Percentiles rank a stretch among this genome's conserved stretches.
These are phyloP conservation scores for Eupleurogrammus muticus DNA, from an alignment of 2,797 vertebrate genomes.

Conservation along the genomic window DNA sequence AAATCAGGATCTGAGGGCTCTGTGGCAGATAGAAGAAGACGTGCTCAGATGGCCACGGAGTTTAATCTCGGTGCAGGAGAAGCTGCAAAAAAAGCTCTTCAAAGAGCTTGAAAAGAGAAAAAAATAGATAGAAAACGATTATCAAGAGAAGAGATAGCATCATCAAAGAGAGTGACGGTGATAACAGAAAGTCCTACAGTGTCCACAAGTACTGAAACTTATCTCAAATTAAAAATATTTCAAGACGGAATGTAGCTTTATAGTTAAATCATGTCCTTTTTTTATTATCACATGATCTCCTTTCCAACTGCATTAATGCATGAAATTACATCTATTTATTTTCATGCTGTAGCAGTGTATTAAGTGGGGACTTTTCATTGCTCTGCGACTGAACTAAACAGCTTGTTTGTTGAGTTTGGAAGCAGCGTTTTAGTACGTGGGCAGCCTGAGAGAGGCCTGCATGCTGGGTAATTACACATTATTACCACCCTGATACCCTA, in stretches of 20 bases:
- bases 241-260: background rate
- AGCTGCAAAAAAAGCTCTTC: conserved; percentile 22
- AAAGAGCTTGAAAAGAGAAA: conserved; percentile 29
- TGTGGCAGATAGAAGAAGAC: conserved; percentile 40
- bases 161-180: conserved; percentile 49
- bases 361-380: conserved; percentile 21
- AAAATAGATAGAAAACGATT: conserved; percentile 36
- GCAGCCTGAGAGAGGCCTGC: conserved; percentile 29
- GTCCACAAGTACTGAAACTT: conserved; percentile 10
- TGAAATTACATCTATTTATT: conserved; percentile 8
- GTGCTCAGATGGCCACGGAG: background rate
- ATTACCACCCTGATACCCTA: conserved; percentile 38
- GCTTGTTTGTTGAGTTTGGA: conserved; percentile 52
- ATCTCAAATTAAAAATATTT: conserved; percentile 35
- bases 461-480: conserved; percentile 56
- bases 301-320: conserved; percentile 15
- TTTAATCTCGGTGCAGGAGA: conserved; percentile 33
- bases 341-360: background rate
- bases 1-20: conserved; percentile 48
- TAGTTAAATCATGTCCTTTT: background rate
- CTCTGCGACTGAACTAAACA: conserved; percentile 11
- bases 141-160: conserved; percentile 59
- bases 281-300: conserved; percentile 24
- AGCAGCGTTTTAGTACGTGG: conserved; percentile 38
- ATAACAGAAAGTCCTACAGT: conserved; percentile 40